Evolutionary conservation across 2,888 invertebrate genomes (phyloP).

Genomic region (Ochropleura leucogaster): DNA sequence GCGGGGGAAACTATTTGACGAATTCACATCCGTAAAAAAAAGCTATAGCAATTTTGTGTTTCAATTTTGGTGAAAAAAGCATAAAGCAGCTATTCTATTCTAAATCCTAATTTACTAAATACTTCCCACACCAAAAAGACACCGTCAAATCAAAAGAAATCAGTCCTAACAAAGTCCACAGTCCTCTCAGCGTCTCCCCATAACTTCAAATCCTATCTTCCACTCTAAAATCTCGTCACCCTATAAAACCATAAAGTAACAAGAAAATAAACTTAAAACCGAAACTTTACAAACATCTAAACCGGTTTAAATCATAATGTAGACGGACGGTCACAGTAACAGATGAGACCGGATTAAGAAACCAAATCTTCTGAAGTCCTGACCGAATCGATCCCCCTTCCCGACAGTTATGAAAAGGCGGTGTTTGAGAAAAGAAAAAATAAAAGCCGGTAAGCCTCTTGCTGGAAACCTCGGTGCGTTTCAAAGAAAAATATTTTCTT

Average conservation of each 20-base stretch:
- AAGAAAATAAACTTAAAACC: slow-evolving; percentile 64
- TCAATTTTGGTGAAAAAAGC: too few relatives aligned
- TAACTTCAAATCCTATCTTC: slow-evolving; percentile 42
- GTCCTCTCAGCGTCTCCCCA: slow-evolving; percentile 4
- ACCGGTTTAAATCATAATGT: slow-evolving; percentile 60
- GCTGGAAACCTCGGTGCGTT: slow-evolving; percentile 82
- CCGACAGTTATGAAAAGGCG: slow-evolving; percentile 88
- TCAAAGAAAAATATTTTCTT: slow-evolving; percentile 85
- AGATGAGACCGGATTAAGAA: slow-evolving; percentile 80
- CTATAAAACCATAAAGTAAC: slow-evolving; percentile 66
- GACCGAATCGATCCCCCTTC: slow-evolving; percentile 77
- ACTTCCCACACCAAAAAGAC: not conserved
- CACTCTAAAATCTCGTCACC: slow-evolving; percentile 30
- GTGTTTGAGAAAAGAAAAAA: slow-evolving; percentile 78
- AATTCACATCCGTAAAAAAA: too few relatives aligned
- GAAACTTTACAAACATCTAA: slow-evolving; percentile 46
- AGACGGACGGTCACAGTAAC: slow-evolving; percentile 58
- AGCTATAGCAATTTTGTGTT: too few relatives aligned
- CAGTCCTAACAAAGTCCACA: not conserved
- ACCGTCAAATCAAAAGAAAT: not conserved
- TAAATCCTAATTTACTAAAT: not conserved
- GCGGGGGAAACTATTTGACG: too few relatives aligned
- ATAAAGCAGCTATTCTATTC: too few relatives aligned
- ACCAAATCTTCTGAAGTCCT: slow-evolving; percentile 75
- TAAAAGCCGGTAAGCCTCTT: slow-evolving; percentile 81